Conservation (phyloP, 2,797 vertebrate species). For the Orientallactaga sibirica region DNA sequence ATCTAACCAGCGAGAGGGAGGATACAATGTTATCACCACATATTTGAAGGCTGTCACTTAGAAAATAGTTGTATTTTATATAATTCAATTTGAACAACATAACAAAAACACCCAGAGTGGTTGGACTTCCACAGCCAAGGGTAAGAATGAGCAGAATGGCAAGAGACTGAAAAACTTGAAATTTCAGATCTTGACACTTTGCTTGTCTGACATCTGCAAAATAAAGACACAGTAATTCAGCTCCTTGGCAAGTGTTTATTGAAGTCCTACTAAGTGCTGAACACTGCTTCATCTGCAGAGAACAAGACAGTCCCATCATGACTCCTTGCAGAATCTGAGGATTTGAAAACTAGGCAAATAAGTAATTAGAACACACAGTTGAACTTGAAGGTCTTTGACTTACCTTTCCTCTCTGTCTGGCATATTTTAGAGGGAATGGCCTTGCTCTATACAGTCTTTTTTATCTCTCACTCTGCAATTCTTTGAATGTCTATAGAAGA, state of each 20-base stretch:
- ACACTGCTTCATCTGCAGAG: neutral
- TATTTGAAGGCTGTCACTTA: conserved; percentile 32
- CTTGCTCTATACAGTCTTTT: conserved; percentile 18
- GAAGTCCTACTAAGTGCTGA: conserved; percentile 30
- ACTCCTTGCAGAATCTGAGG: conserved; percentile 39
- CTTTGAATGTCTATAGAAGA: conserved; percentile 66
- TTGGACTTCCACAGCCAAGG: neutral
- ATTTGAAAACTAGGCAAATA: conserved; percentile 38
- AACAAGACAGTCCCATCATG: conserved; percentile 6
- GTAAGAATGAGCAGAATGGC: conserved; percentile 7
- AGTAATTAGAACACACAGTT: conserved; percentile 22
- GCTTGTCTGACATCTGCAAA: conserved; percentile 37
- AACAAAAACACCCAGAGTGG: neutral
- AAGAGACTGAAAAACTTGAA: neutral
- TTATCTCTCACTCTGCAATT: conserved; percentile 58
- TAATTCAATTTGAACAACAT: neutral
- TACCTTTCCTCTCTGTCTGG: neutral
- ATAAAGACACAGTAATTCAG: conserved; percentile 15
- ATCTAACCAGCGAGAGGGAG: neutral
- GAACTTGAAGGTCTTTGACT: conserved; percentile 55
- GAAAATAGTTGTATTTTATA: neutral
- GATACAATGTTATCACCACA: neutral
- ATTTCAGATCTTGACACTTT: neutral
- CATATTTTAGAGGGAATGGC: neutral
- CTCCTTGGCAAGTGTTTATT: conserved; percentile 48